Evolutionary conservation across 2,888 invertebrate genomes (phyloP).

Genomic region (Globia sparganii): DNA sequence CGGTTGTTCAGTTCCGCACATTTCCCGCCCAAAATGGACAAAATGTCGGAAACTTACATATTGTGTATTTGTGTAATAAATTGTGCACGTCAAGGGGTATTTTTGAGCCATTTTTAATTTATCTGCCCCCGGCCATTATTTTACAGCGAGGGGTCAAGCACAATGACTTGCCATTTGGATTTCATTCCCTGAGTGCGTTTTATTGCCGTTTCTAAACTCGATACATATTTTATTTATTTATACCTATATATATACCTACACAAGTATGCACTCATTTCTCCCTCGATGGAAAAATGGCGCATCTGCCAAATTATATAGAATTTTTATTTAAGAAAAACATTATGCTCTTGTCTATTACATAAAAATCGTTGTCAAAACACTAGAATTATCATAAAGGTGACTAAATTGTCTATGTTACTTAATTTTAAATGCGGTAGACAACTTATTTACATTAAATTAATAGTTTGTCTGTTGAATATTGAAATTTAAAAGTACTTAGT

Average conservation of each 20-base stretch:
- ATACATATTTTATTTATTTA: conserved; percentile 54
- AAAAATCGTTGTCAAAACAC: neutral
- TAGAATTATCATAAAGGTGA: conserved; percentile 1
- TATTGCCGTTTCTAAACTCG: conserved; percentile 80
- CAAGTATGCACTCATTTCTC: neutral
- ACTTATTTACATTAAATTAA: conserved; percentile 47
- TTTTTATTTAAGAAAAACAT: neutral
- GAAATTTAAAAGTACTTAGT: conserved; percentile 25
- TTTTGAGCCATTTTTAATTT: conserved; percentile 90
- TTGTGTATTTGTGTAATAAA: conserved; percentile 72
- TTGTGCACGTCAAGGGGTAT: conserved; percentile 84
- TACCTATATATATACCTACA: neutral
- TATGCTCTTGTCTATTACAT: neutral
- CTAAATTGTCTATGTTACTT: neutral
- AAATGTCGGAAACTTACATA: conserved; percentile 72
- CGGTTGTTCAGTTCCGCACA: conserved; percentile 52
- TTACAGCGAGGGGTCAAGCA: conserved; percentile 88
- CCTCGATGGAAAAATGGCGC: neutral
- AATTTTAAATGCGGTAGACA: conserved; percentile 27
- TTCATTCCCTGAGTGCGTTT: conserved; percentile 82
- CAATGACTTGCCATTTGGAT: conserved; percentile 81
- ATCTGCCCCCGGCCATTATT: conserved; percentile 89
- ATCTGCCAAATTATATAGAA: neutral
- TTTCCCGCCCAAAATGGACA: conserved; percentile 57
- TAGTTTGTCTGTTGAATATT: conserved; percentile 34